A percentile compares a stretch with the other conserved stretches of the same genome.
Conservation (phyloP, 2,113 vertebrate genomes). For the Axis porcinus region DNA sequence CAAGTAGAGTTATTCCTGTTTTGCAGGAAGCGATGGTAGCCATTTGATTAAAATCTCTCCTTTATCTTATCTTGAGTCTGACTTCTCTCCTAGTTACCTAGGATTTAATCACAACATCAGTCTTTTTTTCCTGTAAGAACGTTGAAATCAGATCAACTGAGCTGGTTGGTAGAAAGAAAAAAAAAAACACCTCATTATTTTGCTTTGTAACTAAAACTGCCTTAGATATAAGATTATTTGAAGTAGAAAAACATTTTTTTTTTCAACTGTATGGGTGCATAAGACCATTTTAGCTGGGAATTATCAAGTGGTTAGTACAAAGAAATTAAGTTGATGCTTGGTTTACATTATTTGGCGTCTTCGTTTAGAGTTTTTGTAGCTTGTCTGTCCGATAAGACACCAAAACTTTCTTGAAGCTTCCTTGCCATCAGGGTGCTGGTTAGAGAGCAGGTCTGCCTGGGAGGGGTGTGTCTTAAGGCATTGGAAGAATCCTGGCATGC, state of each 20-base stretch:
- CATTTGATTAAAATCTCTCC: conserved; percentile 5
- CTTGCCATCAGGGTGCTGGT: not conserved
- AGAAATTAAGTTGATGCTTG: too few species aligned
- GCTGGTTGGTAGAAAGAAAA: not conserved
- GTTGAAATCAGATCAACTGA: not conserved
- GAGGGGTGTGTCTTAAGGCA: too few species aligned
- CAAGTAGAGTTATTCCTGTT: not conserved
- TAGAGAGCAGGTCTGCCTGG: not conserved
- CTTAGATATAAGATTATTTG: not conserved
- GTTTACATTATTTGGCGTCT: not conserved
- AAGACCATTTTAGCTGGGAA: accelerated
- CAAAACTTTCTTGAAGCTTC: not conserved
- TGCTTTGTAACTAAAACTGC: not conserved
- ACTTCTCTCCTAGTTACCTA: not conserved
- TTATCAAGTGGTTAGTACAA: not conserved
- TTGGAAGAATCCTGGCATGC: not conserved
- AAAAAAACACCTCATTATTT: not conserved
- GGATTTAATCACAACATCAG: conserved; percentile 20
- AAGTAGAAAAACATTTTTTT: not conserved
- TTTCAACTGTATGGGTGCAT: accelerated
- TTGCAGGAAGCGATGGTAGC: not conserved
- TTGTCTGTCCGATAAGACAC: not conserved
- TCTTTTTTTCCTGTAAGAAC: conserved; percentile 26
- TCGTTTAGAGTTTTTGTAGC: not conserved
- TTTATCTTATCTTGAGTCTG: conserved; percentile 32